Evolutionary conservation across 2,113 vertebrate genomes (phyloP), one percentile per base, ranked within the genome.

Genomic region (Corythoichthys haematopterus): DNA sequence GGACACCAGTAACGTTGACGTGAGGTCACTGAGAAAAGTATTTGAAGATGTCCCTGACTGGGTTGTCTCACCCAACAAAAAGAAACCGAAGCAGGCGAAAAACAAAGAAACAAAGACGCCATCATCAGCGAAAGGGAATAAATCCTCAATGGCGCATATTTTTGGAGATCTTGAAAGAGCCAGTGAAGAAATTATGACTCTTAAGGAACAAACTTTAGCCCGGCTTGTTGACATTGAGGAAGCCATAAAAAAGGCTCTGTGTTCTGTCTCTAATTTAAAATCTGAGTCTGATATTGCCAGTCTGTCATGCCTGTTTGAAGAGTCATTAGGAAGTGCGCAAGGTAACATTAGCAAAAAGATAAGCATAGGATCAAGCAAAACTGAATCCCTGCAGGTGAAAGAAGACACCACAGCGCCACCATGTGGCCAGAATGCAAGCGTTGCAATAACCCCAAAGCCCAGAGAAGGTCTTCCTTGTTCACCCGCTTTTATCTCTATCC

Each of bases 141-240:
- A 88, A 28, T 87, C 92, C 0, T 93, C 94, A 0, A 81, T 98
- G 87, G 92, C 93, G 8, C 76, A 93, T 58, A 94, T 91, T 62
- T 98, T 94, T 38, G 96, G 92, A 71, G 94, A 98, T 75, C 89
- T 98, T 50, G 95, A 95, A 53, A 84, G 91, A 75, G 95, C 95
- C 11, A 96, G 95, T 70, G 87, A 90, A n/a, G 95, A 96, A 79
- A 96, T 99, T 20, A 91, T 92, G 20, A 86, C 84, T 76, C 85
- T 99, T 66, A 98, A 96, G 80, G 94, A 98, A 69, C 95, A 98
- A 81, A 99, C 95, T 0, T 85, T 98, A 59, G 92, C 94, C 46
- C 93, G 92, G 79, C 91, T 98, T 38, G 65, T 93, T 72, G 95
- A 96, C 70, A 97, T 98, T 0, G 95, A 98, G 74, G 93, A 93